Evolutionary conservation across 2,113 vertebrate genomes (phyloP).

Genomic region (Pundamilia nyererei): DNA sequence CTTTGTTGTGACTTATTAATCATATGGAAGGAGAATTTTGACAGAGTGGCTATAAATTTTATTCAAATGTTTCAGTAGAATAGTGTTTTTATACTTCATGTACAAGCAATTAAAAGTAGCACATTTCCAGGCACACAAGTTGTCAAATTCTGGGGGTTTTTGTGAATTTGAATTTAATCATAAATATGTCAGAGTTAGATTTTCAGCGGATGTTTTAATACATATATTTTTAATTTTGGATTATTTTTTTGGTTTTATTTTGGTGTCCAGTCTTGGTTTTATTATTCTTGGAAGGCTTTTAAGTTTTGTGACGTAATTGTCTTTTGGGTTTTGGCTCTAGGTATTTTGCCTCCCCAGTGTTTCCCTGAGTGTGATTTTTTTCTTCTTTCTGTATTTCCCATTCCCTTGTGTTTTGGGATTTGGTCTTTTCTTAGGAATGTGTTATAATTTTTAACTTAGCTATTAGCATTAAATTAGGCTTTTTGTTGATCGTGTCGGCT

Average conservation of each 20-base stretch:
- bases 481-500: not conserved
- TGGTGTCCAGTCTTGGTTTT: not conserved
- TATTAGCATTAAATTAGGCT: not conserved
- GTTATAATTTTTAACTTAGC: not conserved
- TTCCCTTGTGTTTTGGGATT: not conserved
- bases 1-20: not conserved
- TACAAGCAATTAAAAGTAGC: not conserved
- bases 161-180: not conserved
- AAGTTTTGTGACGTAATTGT: not conserved
- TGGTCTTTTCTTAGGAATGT: not conserved
- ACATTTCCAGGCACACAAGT: not conserved
- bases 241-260: not conserved
- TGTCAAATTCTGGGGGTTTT: accelerated
- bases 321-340: not conserved
- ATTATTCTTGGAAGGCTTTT: slow-evolving; percentile 11
- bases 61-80: not conserved
- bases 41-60: not conserved
- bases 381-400: not conserved
- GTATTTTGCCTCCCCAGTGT: not conserved
- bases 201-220: not conserved
- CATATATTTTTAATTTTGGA: not conserved
- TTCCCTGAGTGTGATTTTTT: not conserved
- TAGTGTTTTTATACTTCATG: not conserved
- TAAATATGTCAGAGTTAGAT: not conserved
- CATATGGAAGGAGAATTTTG: not conserved